A percentile compares a stretch with the other conserved stretches of the same genome.
phyloP scores from a whole-genome alignment of 2,113 vertebrate genomes.

The Chaetops frenatus region DNA sequence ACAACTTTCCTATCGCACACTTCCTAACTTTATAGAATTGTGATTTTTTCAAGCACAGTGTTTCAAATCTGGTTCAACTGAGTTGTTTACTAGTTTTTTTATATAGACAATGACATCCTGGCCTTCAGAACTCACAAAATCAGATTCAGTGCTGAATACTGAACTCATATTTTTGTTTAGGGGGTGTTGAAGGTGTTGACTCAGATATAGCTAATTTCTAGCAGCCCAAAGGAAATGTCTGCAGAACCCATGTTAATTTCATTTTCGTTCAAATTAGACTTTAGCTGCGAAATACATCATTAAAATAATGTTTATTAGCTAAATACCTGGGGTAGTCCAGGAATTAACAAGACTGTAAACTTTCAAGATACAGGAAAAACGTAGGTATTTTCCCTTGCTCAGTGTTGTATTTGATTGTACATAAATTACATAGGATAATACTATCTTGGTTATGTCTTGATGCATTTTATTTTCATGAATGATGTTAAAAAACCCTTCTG shows the following conservation, averaged over 20 bases:
- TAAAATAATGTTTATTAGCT: not conserved
- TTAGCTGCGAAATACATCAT: not conserved
- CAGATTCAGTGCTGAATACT: not conserved
- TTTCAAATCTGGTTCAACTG: not conserved
- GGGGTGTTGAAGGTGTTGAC: not conserved
- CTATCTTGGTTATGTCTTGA: not conserved
- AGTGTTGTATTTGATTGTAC: not conserved
- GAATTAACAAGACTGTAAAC: not conserved
- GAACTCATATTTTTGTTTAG: not conserved
- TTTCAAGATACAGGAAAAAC: not conserved
- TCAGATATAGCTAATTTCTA: not conserved
- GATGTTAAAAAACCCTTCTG: not conserved
- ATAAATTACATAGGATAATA: not conserved
- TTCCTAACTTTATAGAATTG: not conserved
- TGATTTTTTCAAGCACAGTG: not conserved
- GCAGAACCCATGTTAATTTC: accelerated
- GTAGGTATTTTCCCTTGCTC: not conserved
- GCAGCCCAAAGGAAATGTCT: not conserved
- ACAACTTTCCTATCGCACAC: not conserved
- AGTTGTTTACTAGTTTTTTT: not conserved
- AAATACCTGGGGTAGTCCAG: not conserved
- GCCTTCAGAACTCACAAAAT: not conserved
- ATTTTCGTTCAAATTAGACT: not conserved
- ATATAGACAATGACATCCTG: not conserved
- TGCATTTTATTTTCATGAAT: not conserved